These are phyloP conservation scores for Eulemur mongoz DNA, from an alignment of 2,797 vertebrate genomes.

Conservation along the genomic window DNA sequence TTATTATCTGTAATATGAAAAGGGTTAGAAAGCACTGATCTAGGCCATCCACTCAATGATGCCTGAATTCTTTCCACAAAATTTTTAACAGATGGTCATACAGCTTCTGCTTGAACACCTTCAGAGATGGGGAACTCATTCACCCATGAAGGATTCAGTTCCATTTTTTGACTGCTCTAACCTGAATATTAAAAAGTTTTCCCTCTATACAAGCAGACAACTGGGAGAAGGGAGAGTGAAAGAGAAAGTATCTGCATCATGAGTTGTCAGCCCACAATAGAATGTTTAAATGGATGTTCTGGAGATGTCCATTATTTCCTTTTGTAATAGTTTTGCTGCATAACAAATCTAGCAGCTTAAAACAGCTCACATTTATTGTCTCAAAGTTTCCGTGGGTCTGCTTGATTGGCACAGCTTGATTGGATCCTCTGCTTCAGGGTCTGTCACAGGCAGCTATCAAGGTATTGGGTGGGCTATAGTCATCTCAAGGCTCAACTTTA, in stretches of 20 bases:
- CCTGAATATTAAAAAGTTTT: constrained; percentile 27
- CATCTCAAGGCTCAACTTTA: not conserved
- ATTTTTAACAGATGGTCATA: not conserved
- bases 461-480: not conserved
- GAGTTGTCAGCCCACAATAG: not conserved
- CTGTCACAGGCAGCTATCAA: not conserved
- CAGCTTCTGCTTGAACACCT: not conserved
- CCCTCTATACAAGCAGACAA: not conserved
- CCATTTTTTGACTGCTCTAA: constrained; percentile 5
- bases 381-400: not conserved
- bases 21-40: not conserved
- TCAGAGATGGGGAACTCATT: not conserved
- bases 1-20: not conserved
- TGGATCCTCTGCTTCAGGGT: not conserved
- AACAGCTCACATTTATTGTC: not conserved
- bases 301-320: not conserved
- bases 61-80: not conserved
- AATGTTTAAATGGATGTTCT: not conserved
- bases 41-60: constrained; percentile 1
- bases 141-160: not conserved
- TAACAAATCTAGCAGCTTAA: constrained; percentile 6
- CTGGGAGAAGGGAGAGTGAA: not conserved
- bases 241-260: constrained; percentile 40
- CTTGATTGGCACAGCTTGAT: not conserved
- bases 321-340: not conserved